These are phyloP conservation scores for Pristionchus exspectatus DNA, from an alignment of 2,888 invertebrate genomes.

Conservation along the genomic window DNA sequence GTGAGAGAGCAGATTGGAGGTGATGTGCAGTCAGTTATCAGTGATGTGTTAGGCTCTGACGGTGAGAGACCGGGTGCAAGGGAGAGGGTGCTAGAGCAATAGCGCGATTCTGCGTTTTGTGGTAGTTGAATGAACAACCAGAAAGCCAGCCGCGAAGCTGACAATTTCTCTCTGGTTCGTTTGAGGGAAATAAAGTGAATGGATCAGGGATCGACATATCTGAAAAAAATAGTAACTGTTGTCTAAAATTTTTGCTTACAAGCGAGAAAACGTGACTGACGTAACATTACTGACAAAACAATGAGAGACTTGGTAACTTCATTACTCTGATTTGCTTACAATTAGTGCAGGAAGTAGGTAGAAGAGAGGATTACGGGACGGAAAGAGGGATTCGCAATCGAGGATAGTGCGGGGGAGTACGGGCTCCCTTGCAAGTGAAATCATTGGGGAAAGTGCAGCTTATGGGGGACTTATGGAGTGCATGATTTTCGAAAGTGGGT, in stretches of 20 bases:
- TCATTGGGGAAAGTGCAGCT: neutral
- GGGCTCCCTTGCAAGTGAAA: neutral
- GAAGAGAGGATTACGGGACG: neutral
- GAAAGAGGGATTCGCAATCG: neutral
- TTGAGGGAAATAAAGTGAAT: too few species aligned
- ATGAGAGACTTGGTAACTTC: too few species aligned
- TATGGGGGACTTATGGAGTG: neutral
- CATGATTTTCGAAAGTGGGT: neutral
- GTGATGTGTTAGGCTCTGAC: neutral
- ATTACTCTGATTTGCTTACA: neutral
- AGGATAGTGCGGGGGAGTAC: neutral
- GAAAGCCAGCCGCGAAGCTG: neutral
- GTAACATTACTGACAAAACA: too few species aligned
- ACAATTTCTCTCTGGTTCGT: too few species aligned
- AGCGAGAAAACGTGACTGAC: too few species aligned
- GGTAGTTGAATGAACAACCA: neutral
- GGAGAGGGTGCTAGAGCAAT: neutral
- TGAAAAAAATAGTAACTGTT: too few species aligned
- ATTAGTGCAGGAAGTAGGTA: neutral
- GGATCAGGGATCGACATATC: too few species aligned
- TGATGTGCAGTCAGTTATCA: slow-evolving; percentile 12
- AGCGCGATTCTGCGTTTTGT: neutral
- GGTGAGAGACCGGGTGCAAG: neutral
- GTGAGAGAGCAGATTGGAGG: neutral
- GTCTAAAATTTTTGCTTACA: too few species aligned